Conservation (phyloP, 2,113 vertebrate genomes). For the Xiphophorus maculatus region DNA sequence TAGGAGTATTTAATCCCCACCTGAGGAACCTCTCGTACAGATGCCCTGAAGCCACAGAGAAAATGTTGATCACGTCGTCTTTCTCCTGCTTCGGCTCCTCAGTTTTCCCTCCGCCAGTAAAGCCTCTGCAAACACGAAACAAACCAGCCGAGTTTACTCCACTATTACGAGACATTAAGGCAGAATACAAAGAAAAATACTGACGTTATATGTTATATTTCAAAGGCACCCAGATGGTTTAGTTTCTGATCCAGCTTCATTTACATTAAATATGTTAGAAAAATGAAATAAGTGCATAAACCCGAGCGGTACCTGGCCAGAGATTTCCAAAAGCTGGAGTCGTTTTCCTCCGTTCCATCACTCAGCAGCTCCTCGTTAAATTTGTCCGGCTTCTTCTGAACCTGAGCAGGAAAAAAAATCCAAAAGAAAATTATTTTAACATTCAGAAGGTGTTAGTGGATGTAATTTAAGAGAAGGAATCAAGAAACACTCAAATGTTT, state of each 20-base stretch:
- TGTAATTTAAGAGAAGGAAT: background rate
- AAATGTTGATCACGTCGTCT: slow-evolving; percentile 96
- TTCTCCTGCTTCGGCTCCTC: slow-evolving; percentile 92
- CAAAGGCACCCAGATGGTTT: too few species aligned
- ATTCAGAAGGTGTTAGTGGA: background rate
- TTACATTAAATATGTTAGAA: background rate
- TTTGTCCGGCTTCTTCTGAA: slow-evolving; percentile 97
- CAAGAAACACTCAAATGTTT: too few species aligned
- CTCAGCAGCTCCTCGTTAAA: slow-evolving; percentile 94
- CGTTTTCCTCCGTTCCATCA: slow-evolving; percentile 87
- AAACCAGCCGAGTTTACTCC: background rate
- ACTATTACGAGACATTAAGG: background rate
- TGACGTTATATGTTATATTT: too few species aligned
- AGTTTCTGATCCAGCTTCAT: too few species aligned
- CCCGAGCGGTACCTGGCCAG: slow-evolving; percentile 85
- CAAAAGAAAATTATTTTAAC: background rate
- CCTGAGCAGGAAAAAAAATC: slow-evolving; percentile 77
- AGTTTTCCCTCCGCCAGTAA: slow-evolving; percentile 87
- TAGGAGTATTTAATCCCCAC: slow-evolving; percentile 68
- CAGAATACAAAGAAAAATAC: background rate
- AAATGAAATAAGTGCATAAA: background rate
- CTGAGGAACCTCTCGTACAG: slow-evolving; percentile 97
- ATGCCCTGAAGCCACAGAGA: slow-evolving; percentile 97
- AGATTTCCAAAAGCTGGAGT: slow-evolving; percentile 95
- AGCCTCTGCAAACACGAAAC: slow-evolving; percentile 81